Evolutionary conservation across 2,888 invertebrate species (phyloP), one percentile per base, ranked within the genome.

Genomic region (Cheilosia vulpina): DNA sequence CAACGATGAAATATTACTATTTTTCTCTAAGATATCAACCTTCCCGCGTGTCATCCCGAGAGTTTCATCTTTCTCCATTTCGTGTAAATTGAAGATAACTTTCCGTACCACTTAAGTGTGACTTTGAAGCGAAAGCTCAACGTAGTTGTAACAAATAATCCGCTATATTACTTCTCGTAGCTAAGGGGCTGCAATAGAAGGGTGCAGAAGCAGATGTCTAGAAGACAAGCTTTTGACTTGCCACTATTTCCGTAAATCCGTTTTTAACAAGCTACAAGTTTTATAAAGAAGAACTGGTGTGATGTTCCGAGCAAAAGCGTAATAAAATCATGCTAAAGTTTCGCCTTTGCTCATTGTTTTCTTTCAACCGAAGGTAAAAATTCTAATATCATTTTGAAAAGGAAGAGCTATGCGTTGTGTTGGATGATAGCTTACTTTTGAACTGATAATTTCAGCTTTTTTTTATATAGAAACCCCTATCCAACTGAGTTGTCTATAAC

Each of bases 1-100:
- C 81, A 76, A 72, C 76, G 71, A 85, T 81, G 85, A 85, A 85
- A 85, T 76, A 85, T 85, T 81, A 85, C 76, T 80, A 85, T 81
- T 81, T 76, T 81, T 85, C 76, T 71, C 76, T 38, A 72, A 72
- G 66, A 72, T 81, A 77, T 72, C 80, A 85, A 72, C 81, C 80
- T 66, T 71, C 66, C 57, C 57, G 71, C 38, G 52, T 81, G 76
- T 72, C 85, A 81, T 72, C 72, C 76, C 47, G 47, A 57, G 72
- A 85, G 81, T 85, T 85, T 81, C 72, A 85, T 85, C 80, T 77
- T 80, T 63, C 81, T 77, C 66, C 63, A 77, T 85, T 81, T 85
- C 85, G 63, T 63, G 85, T 72, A 81, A 77, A 85, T 81, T 85
- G 81, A 81, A 81, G 85, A 85, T 81, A 85, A 81, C 81, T 85